phyloP scores from a whole-genome alignment of 2,888 invertebrate genomes.

The Xylota sylvarum region DNA sequence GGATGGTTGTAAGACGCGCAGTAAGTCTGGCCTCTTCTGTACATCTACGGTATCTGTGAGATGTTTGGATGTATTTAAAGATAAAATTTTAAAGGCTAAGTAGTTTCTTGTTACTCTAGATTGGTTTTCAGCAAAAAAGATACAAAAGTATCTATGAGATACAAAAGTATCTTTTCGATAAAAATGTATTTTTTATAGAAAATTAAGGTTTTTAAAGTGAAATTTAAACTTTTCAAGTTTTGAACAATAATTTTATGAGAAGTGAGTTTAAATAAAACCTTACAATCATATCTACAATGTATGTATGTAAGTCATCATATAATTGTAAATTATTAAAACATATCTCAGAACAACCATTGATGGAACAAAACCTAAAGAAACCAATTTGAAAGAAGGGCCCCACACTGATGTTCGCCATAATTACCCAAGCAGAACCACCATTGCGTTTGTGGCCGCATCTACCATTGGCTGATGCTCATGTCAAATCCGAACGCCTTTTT shows the following conservation, averaged over 20 bases:
- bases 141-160: conserved; percentile 29
- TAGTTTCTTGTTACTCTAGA: conserved; percentile 69
- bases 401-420: conserved; percentile 84
- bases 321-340: conserved; percentile 38
- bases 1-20: conserved; percentile 13
- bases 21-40: conserved; percentile 8
- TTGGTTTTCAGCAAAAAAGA: conserved; percentile 39
- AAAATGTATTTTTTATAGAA: conserved; percentile 6
- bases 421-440: conserved; percentile 84
- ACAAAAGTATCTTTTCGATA: conserved; percentile 34
- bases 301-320: conserved; percentile 50
- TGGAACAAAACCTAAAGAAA: conserved; percentile 10
- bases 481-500: conserved; percentile 73
- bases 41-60: conserved; percentile 26
- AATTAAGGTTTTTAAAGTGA: background rate
- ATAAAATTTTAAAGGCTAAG: conserved; percentile 47
- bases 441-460: conserved; percentile 78
- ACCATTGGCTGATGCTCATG: conserved; percentile 65
- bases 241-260: background rate
- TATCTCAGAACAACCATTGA: background rate
- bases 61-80: conserved; percentile 14
- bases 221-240: conserved; percentile 27
- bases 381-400: conserved; percentile 52
- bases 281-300: conserved; percentile 13
- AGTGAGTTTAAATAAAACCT: background rate